Evolutionary conservation across 2,888 invertebrate genomes (phyloP), one percentile per base, ranked within the genome.

Genomic region (Pollenia amentaria): DNA sequence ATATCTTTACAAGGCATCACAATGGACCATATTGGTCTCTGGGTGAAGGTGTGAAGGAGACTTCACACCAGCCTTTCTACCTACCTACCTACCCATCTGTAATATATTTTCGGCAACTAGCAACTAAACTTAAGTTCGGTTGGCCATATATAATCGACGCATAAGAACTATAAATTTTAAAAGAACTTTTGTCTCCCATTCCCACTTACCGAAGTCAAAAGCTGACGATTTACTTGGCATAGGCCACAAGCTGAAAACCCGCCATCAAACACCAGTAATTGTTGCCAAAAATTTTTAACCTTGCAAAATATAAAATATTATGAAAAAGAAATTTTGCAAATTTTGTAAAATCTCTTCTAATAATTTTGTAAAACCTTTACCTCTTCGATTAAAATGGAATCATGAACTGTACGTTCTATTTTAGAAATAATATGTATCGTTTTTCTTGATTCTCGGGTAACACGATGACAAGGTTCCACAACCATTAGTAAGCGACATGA

Each of bases 221-320:
- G 92, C 40, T 94, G 92, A 87, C 95, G 93, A 90, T 95, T 94
- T 46, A 95, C 92, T 14, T 92, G 92, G 76, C 95, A 95, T 76
- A 95, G 91, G 9, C 95, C 95, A 86, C 94, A 94, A 0, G 94
- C 94, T 0, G 94, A 94, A 89, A 95, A 95, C 57, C 94, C 93
- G 3, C 91, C 88, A 48, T 91, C 90, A 44, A 90, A 90, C 3
- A 91, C 90, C 0, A 93, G 88, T 72, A 93, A 89, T 87, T 93
- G 93, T 82, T 92, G 92, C 93, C 93, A 93, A 83, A 93, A 93
- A 85, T 92, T 93, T 84, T 91, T 92, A 48, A 92, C 89, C 91
- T 92, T 67, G 1, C 0, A 29, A 14, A 70, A 76, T n/a, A n/a
- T n/a, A 48, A 10, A 73, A 38, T 38, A 21, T 44, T 4, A 0